These are phyloP conservation scores for Accipiter virgatus DNA, from an alignment of 2,113 vertebrate genomes.

Conservation along the genomic window DNA sequence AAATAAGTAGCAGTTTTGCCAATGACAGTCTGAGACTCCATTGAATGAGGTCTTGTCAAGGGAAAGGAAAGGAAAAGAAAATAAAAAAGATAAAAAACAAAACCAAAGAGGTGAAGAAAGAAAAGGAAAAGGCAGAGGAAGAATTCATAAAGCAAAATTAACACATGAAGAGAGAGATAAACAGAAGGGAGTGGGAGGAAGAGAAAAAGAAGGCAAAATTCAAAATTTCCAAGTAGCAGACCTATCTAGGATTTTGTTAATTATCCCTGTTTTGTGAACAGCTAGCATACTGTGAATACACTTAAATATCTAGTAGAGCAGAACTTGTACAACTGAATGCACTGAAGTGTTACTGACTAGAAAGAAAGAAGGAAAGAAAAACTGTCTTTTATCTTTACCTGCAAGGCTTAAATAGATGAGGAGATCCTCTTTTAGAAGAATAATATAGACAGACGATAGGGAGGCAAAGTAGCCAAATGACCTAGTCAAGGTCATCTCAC, in stretches of 20 bases:
- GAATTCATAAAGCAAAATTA: neutral
- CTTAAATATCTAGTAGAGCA: neutral
- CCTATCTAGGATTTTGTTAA: neutral
- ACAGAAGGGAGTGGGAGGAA: neutral
- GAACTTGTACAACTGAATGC: neutral
- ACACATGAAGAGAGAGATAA: neutral
- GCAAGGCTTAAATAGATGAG: neutral
- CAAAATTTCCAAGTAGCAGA: neutral
- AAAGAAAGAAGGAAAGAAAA: neutral
- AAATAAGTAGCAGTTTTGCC: neutral
- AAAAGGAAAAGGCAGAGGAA: neutral
- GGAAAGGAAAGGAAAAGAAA: neutral
- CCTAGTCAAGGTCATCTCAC: neutral
- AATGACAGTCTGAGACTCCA: neutral
- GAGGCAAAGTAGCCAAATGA: neutral
- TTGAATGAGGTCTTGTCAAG: neutral
- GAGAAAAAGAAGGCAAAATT: neutral
- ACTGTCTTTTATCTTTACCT: neutral
- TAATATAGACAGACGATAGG: neutral
- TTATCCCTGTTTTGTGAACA: neutral
- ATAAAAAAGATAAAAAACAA: neutral
- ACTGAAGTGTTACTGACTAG: neutral
- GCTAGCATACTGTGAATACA: neutral
- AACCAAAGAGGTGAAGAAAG: neutral
- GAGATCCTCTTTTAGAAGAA: neutral